phyloP scores from a whole-genome alignment of 2,797 vertebrate species.

The Onychomys leucogaster region DNA sequence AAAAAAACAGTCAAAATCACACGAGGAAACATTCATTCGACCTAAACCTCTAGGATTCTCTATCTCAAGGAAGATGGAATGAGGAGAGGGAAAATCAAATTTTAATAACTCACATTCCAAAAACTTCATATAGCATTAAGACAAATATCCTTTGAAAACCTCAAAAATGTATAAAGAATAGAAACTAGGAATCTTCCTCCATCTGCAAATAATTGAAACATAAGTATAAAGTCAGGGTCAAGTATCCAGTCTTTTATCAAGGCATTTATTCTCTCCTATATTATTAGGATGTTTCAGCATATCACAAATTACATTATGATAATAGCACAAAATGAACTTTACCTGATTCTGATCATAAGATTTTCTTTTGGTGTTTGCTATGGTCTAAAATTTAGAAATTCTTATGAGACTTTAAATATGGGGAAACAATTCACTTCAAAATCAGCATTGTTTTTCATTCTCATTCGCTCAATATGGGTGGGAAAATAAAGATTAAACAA shows the following conservation, averaged over 20 bases:
- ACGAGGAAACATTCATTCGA: slow-evolving; percentile 69
- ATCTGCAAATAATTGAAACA: not conserved
- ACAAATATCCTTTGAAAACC: slow-evolving; percentile 7
- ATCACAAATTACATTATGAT: not conserved
- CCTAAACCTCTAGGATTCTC: not conserved
- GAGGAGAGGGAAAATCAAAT: slow-evolving; percentile 42
- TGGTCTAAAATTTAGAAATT: slow-evolving; percentile 2
- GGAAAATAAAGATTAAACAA: not conserved
- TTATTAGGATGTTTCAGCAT: not conserved
- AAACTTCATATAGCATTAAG: slow-evolving; percentile 66
- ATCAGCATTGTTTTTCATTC: not conserved
- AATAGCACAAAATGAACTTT: not conserved
- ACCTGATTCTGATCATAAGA: not conserved
- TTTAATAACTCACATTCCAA: slow-evolving; percentile 57
- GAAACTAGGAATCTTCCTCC: not conserved
- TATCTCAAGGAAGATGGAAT: slow-evolving; percentile 67
- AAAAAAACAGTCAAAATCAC: slow-evolving; percentile 49
- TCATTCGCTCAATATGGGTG: not conserved
- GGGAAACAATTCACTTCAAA: not conserved
- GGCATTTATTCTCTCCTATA: not conserved
- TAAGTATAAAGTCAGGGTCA: not conserved
- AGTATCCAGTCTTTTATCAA: not conserved
- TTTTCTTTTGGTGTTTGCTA: not conserved
- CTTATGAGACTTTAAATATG: not conserved
- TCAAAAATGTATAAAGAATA: not conserved